A percentile compares a stretch with the other conserved stretches of the same genome.
These are phyloP conservation scores for Nematostella vectensis DNA, from an alignment of 92 coral and sea anemone genomes.

Conservation along the genomic window DNA sequence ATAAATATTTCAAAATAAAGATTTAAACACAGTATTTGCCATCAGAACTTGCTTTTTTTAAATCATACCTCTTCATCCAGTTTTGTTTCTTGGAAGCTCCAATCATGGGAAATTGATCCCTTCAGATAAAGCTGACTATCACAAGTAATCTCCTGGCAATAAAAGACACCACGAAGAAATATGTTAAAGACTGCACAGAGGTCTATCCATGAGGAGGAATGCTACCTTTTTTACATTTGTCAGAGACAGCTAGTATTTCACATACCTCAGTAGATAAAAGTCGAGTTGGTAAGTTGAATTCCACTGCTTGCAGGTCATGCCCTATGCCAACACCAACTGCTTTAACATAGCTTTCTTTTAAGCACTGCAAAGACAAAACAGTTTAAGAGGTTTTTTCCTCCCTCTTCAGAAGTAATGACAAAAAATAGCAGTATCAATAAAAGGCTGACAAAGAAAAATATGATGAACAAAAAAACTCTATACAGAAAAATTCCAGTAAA, in stretches of 20 bases:
- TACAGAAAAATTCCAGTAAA: no score
- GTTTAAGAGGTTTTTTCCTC: not conserved
- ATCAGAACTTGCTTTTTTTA: no score
- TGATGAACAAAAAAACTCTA: not conserved
- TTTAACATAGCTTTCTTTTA: slow-evolving; percentile 96
- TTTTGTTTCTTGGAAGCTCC: slow-evolving; percentile 85
- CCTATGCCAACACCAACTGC: slow-evolving; percentile 98
- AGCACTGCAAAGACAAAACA: slow-evolving; percentile 51
- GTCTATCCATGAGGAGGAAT: no score
- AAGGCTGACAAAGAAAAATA: not conserved
- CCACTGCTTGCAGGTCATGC: slow-evolving; percentile 84
- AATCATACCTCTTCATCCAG: slow-evolving; percentile 72
- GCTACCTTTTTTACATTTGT: no score
- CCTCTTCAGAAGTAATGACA: not conserved
- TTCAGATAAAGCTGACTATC: slow-evolving; percentile 56
- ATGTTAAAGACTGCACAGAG: no score
- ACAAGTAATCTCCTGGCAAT: slow-evolving; percentile 43
- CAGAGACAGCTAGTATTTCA: not conserved
- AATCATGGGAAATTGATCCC: slow-evolving; percentile 41
- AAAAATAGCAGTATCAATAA: not conserved
- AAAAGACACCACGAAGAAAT: not conserved
- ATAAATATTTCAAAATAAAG: no score
- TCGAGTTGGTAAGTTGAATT: slow-evolving; percentile 47
- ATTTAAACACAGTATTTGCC: no score
- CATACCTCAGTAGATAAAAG: slow-evolving; percentile 56